Evolutionary conservation across 2,888 invertebrate genomes (phyloP).

Genomic region (Agapostemon virescens): DNA sequence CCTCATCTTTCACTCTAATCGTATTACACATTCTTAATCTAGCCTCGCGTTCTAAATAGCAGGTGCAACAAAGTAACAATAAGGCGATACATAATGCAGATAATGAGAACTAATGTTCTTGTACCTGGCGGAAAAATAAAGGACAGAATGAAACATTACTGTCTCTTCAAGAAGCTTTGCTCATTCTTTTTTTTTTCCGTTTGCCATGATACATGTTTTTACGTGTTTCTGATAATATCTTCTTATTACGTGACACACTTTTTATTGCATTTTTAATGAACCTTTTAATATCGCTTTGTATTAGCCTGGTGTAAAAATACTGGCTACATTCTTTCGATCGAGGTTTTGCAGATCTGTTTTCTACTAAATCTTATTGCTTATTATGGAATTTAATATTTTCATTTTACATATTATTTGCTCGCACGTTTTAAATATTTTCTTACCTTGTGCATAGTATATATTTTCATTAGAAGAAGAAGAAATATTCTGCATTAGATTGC

Average conservation of each 20-base stretch:
- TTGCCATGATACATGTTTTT: too few species aligned
- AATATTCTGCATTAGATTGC: too few species aligned
- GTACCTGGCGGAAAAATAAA: background rate
- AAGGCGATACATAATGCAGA: conserved; percentile 28
- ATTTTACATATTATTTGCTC: too few species aligned
- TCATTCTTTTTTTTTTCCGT: background rate
- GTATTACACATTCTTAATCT: conserved; percentile 30
- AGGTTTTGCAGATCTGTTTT: too few species aligned
- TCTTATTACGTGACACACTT: background rate
- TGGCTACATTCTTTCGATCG: too few species aligned
- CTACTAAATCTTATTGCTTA: too few species aligned
- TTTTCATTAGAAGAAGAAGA: too few species aligned
- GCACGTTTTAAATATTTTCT: too few species aligned
- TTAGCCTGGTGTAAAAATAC: too few species aligned
- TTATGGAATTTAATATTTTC: too few species aligned
- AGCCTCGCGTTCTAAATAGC: conserved; percentile 1
- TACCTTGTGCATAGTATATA: too few species aligned
- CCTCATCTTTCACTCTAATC: conserved; percentile 30
- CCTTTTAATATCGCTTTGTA: too few species aligned
- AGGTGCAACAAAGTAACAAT: conserved; percentile 23
- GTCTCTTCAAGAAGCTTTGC: background rate
- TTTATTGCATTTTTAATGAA: background rate
- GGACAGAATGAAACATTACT: background rate
- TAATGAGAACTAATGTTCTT: conserved; percentile 8
- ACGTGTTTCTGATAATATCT: background rate